Evolutionary conservation across 2,888 invertebrate genomes (phyloP), one percentile per base, ranked within the genome.

Genomic region (Xanthorhoe designata): DNA sequence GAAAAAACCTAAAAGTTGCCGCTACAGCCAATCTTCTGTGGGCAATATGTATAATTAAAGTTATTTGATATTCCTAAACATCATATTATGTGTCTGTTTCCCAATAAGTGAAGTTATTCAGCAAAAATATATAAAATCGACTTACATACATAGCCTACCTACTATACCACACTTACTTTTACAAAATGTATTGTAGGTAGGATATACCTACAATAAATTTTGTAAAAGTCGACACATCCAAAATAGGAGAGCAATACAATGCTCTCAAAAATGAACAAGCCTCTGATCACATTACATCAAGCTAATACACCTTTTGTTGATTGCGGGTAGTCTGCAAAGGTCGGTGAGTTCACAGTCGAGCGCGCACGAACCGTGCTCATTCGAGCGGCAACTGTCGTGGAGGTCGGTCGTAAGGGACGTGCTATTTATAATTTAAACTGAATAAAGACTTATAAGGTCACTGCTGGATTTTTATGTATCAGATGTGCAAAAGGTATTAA

Each of bases 281-380:
- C 60, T 61, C 35, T 61, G 49, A 61, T 55, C 49, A 38, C 49
- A 55, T 55, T 18, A 61, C 49, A 61, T 38, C 62, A 52, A 52
- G 57, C n/a, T 60, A 64, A 64, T 59, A 65, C 29, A 58, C 42
- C 47, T 58, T 61, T 53, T 61, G 47, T 64, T 61, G 42, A 79
- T 75, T 79, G 81, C 59, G 83, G 86, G 83, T 86, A 85, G 82
- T 78, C 70, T 53, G 67, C 69, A 78, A 84, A 84, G 79, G 81
- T 77, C 77, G 77, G 75, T 82, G 74, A 79, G 79, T 83, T 82
- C 76, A 81, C 77, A 78, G 70, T 75, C 78, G 69, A 64, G 69
- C 52, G 72, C 73, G 74, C 80, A 76, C 76, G 38, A 68, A 60
- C 47, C 70, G 76, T 70, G 76, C 76, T 82, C 80, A 85, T 69